Evolutionary conservation across 2,113 vertebrate genomes (phyloP), one percentile per base, ranked within the genome.

Genomic region (Peromyscus maniculatus): DNA sequence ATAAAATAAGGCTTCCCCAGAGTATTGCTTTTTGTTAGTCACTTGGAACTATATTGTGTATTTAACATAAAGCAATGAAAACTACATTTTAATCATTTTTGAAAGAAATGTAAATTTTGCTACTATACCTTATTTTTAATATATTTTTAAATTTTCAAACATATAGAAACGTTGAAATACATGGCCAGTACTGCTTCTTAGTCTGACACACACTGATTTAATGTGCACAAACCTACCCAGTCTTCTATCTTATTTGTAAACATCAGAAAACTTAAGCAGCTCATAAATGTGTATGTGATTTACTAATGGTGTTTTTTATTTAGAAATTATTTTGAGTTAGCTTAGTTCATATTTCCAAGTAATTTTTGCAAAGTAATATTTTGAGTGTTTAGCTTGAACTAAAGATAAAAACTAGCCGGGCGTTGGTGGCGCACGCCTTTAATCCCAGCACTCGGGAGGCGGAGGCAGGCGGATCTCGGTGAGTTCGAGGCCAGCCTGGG

Each of bases 311-410:
- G 36, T 59, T 72, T 67, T 62, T 46, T n/a, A 82, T 43, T 10
- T 49, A 28, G 69, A 87, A 93, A 87, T 24, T 86, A 75, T 66
- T 86, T 74, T 87, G 39, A 66, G 83, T 87, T n/a, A 87, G 52
- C 57, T 46, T 62, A 71, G 46, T 24, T 84, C 43, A 62, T 7
- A 36, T 43, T 78, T 71, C 28, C 49, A 82, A 59, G n/a, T 82
- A 28, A 39, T 66, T 91, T 91, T 87, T 67, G 17, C 26, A 77
- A 87, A 93, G n/a, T 49, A 31, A 0, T 66, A 77, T 55, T 74
- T 87, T 93, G 36, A 55, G 46, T 75, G 62, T 33, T 77, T 77
- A 43, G 21, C 80, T 67, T 33, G 55, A 1, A 55, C 83, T 33
- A 93, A 36, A 46, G 49, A 69, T n/a, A 66, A 78, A 78, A 93